Evolutionary conservation across 1,140 invertebrate species (phyloP).

Genomic region (Drosophila miranda): DNA sequence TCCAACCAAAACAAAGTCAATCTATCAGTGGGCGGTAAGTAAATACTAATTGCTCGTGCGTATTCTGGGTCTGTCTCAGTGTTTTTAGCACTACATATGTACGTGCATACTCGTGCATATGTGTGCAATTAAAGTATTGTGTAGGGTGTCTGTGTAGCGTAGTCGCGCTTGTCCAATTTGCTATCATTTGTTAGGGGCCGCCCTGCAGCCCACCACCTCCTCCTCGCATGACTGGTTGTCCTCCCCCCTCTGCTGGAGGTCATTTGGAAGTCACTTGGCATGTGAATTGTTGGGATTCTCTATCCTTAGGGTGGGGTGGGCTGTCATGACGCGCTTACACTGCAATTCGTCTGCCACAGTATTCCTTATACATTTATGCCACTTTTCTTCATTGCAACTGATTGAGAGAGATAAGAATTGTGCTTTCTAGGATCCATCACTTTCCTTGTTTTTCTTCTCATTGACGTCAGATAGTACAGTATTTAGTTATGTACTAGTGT

Average conservation of each 20-base stretch:
- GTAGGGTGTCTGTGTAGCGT: constrained; percentile 8
- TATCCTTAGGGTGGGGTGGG: constrained; percentile 16
- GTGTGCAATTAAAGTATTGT: constrained; percentile 1
- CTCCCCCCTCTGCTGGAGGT: constrained; percentile 48
- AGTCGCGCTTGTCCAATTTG: constrained; percentile 22
- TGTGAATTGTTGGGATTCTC: constrained; percentile 38
- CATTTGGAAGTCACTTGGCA: constrained; percentile 61
- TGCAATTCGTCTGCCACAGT: background rate
- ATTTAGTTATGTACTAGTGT: constrained; percentile 14
- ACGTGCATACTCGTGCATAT: constrained; percentile 1
- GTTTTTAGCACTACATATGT: too few species aligned
- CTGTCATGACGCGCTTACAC: constrained; percentile 1
- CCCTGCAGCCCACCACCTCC: constrained; percentile 16
- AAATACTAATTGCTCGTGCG: background rate
- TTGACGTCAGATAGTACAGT: constrained; percentile 38
- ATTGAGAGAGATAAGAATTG: too few species aligned
- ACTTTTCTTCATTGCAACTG: too few species aligned
- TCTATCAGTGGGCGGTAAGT: constrained; percentile 95
- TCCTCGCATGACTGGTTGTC: constrained; percentile 5
- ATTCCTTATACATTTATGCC: too few species aligned
- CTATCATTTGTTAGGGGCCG: constrained; percentile 38
- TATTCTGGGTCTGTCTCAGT: background rate
- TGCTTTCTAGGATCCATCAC: background rate
- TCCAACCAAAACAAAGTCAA: constrained; percentile 94
- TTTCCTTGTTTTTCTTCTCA: constrained; percentile 6